Evolutionary conservation across 1,140 invertebrate genomes (phyloP), one percentile per base, ranked within the genome.

Genomic region (Drosophila melanica): DNA sequence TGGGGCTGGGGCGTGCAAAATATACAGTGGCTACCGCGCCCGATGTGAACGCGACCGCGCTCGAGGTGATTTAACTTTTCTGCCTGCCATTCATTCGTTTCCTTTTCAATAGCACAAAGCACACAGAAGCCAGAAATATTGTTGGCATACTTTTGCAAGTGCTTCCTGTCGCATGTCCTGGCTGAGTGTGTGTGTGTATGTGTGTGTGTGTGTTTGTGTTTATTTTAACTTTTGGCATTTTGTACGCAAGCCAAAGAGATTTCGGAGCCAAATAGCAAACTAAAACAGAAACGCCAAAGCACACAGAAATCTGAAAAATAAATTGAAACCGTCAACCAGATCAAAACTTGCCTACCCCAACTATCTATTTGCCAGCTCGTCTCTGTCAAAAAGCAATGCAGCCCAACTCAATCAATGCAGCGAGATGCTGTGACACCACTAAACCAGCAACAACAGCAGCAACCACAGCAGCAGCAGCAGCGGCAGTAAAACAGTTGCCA

Each of bases 191-290:
- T 64, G 27, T 16, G 14, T 64, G 42, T 45, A 47, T 44, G 54
- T 51, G 53, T 84, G 67, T 84, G 6, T 33, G 9, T 55, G 44
- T 50, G 37, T 41, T 48, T 48, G 45, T 86, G 75, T 86, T 86
- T 86, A 87, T 86, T 86, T 86, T 86, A 86, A 87, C 81, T 86
- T 86, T 86, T 81, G 82, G 81, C 57, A 86, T 86, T 82, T 79
- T 69, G 70, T 62, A 45, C 78, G 75, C 78, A 51, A 78, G 44
- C 67, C 77, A 37, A 30, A 76, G 80, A 72, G 69, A 75, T 84
- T 84, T 70, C 41, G 39, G 42, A 55, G 33, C 47, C 53, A 74
- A 77, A 85, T 85, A 79, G 79, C 48, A 87, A 86, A 86, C 70
- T 86, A 86, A 86, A 87, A 86, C 82, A 86, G 79, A 86, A 85